Evolutionary conservation across 2,797 vertebrate species (phyloP).

Genomic region (Xyrichtys novacula): DNA sequence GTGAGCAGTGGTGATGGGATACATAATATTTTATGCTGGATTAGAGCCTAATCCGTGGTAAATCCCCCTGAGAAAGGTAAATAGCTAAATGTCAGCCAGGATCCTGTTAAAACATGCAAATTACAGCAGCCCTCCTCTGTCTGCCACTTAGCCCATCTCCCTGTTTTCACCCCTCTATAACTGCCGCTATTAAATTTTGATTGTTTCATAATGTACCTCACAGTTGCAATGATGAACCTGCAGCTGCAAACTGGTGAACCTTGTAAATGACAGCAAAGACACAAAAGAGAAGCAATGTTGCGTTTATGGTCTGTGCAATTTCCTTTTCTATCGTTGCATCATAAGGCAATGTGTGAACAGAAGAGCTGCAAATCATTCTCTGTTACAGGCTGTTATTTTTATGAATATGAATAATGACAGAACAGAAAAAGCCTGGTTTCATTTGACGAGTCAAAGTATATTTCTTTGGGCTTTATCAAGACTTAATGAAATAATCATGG

Average conservation of each 20-base stretch:
- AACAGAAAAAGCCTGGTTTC: constrained; percentile 35
- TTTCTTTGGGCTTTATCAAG: constrained; percentile 56
- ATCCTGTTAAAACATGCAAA: constrained; percentile 77
- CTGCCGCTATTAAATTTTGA: constrained; percentile 27
- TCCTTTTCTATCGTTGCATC: constrained; percentile 52
- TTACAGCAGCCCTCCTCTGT: constrained; percentile 61
- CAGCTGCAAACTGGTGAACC: constrained; percentile 13
- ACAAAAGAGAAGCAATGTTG: background rate
- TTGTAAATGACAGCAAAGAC: constrained; percentile 19
- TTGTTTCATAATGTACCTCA: constrained; percentile 51
- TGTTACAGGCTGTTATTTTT: constrained; percentile 19
- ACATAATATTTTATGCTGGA: constrained; percentile 74
- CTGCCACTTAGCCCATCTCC: constrained; percentile 51
- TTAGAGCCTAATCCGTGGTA: constrained; percentile 71
- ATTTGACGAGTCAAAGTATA: constrained; percentile 50
- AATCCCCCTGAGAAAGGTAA: constrained; percentile 73
- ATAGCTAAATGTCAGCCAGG: constrained; percentile 72
- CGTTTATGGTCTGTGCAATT: constrained; percentile 30
- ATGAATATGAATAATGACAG: constrained; percentile 46
- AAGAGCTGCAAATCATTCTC: constrained; percentile 24
- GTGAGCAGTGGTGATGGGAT: constrained; percentile 60
- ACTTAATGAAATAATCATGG: constrained; percentile 62
- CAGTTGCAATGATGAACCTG: constrained; percentile 39
- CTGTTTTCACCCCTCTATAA: constrained; percentile 24
- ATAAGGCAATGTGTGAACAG: constrained; percentile 25